phyloP scores from a whole-genome alignment of 1,140 invertebrate species.

The Microplitis demolitor region DNA sequence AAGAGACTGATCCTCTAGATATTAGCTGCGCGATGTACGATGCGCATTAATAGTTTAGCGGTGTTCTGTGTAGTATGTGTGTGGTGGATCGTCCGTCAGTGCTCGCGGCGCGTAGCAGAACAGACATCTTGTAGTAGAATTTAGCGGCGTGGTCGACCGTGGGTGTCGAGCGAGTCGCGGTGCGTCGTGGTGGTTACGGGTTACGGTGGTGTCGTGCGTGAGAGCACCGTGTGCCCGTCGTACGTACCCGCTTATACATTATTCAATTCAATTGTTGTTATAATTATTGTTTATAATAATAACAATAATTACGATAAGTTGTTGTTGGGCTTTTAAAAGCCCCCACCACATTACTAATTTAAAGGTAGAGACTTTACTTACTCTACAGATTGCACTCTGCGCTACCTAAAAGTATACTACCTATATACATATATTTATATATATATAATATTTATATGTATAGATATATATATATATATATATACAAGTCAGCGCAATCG shows the following conservation, averaged over 20 bases:
- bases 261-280: neutral
- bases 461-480: no score
- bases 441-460: no score
- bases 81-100: constrained; percentile 46
- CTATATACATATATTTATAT: no score
- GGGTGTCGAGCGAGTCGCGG: constrained; percentile 47
- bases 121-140: constrained; percentile 59
- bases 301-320: neutral
- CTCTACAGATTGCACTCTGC: no score
- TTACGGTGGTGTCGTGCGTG: constrained; percentile 29
- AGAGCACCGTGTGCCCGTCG: constrained; percentile 35
- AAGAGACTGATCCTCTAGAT: constrained; percentile 37
- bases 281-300: no score
- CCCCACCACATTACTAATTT: neutral
- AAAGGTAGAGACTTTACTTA: no score
- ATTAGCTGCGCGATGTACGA: constrained; percentile 38
- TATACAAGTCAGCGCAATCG: no score
- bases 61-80: constrained; percentile 37
- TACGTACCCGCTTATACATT: neutral
- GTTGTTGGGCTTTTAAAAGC: constrained; percentile 1
- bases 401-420: neutral
- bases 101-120: constrained; percentile 49
- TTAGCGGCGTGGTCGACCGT: constrained; percentile 54
- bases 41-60: constrained; percentile 40
- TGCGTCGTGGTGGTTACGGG: constrained; percentile 34